Evolutionary conservation across 2,888 invertebrate species (phyloP).

Genomic region (Branchellion lobata): DNA sequence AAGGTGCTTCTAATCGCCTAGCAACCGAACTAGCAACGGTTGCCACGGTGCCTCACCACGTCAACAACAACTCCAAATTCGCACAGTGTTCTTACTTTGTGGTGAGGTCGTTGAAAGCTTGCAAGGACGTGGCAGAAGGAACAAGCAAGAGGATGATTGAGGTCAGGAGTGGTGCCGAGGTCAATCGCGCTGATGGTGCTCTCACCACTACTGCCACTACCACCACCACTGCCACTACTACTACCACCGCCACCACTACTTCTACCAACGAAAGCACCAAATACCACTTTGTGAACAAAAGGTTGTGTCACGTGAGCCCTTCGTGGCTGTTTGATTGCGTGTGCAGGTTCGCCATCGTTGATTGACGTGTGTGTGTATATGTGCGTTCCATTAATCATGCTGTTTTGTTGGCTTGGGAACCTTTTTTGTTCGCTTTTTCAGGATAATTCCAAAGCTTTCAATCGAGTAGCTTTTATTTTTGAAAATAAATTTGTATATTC

Average conservation of each 20-base stretch:
- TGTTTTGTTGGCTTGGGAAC: too few species aligned
- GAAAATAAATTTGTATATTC: too few species aligned
- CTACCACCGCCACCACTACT: too few species aligned
- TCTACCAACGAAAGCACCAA: background rate
- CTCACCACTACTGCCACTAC: too few species aligned
- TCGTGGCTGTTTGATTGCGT: constrained; percentile 38
- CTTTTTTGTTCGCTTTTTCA: too few species aligned
- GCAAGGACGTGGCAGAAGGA: background rate
- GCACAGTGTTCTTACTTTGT: constrained; percentile 31
- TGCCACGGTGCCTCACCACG: constrained; percentile 33
- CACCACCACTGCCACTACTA: too few species aligned
- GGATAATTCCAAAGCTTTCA: too few species aligned
- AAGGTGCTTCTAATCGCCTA: background rate
- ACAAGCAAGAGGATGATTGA: background rate
- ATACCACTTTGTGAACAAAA: constrained; percentile 19
- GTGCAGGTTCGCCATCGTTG: constrained; percentile 4
- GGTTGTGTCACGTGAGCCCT: constrained; percentile 19
- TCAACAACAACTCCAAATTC: background rate
- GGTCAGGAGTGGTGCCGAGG: background rate
- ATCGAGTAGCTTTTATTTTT: too few species aligned
- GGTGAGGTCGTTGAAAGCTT: background rate
- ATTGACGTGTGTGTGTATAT: background rate
- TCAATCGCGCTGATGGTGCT: background rate
- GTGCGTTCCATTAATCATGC: too few species aligned
- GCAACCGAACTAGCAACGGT: background rate